These are phyloP conservation scores for Sinonovacula constricta DNA, from an alignment of 1,140 invertebrate genomes.

Conservation along the genomic window DNA sequence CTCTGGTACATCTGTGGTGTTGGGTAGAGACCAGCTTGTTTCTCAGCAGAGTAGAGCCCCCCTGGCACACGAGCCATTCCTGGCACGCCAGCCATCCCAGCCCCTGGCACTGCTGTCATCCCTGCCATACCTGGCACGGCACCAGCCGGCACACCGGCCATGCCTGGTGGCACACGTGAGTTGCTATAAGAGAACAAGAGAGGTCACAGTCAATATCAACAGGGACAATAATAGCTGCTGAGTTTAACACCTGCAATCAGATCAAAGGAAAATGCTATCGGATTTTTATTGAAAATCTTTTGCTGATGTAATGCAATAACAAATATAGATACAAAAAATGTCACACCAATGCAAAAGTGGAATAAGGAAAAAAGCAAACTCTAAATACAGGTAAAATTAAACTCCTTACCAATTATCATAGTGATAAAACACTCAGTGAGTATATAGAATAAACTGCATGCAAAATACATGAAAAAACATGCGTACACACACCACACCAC, in stretches of 20 bases:
- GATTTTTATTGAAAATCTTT: not conserved
- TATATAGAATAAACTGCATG: no score
- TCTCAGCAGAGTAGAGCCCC: slow-evolving; percentile 25
- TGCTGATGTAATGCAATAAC: not conserved
- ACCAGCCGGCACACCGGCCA: slow-evolving; percentile 22
- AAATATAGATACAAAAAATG: not conserved
- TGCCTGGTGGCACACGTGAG: slow-evolving; percentile 25
- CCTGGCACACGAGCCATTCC: slow-evolving; percentile 14
- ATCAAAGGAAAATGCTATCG: not conserved
- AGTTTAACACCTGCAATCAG: no score
- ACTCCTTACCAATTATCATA: no score
- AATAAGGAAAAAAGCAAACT: not conserved
- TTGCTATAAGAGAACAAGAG: slow-evolving; percentile 18
- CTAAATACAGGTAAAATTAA: no score
- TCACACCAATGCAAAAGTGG: not conserved
- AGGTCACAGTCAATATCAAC: slow-evolving; percentile 8
- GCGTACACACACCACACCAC: no score
- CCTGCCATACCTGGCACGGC: slow-evolving; percentile 17
- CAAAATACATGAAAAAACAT: no score
- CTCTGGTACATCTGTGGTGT: slow-evolving; percentile 17
- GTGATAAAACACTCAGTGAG: no score
- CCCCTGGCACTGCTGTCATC: slow-evolving; percentile 32
- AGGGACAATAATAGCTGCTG: not conserved
- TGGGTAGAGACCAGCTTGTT: slow-evolving; percentile 21
- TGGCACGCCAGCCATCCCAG: slow-evolving; percentile 22